Evolutionary conservation across 2,888 invertebrate species (phyloP).

Genomic region (Gymnoscelis rufifasciata): DNA sequence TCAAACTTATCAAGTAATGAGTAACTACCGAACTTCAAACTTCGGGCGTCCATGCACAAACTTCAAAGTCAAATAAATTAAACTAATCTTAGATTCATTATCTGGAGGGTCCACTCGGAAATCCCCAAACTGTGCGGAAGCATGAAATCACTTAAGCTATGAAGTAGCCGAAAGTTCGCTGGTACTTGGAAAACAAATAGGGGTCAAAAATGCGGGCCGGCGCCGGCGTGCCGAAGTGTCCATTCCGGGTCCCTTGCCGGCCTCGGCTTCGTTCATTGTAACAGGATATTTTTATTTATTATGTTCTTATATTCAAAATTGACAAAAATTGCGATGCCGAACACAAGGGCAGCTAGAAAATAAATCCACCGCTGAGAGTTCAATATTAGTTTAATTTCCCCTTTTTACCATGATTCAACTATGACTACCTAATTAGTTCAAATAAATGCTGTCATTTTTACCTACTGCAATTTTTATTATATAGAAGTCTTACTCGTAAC

Average conservation of each 20-base stretch:
- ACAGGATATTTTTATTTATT: conserved; percentile 6
- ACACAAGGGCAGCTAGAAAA: too few species aligned
- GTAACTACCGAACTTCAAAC: neutral
- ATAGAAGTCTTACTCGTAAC: too few species aligned
- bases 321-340: too few species aligned
- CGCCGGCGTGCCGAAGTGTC: conserved; percentile 34
- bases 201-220: conserved; percentile 32
- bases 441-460: too few species aligned
- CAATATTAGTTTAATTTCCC: too few species aligned
- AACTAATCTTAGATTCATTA: conserved; percentile 11
- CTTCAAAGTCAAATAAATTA: conserved; percentile 8
- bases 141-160: conserved; percentile 24
- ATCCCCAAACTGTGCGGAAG: conserved; percentile 21
- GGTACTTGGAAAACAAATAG: conserved; percentile 32
- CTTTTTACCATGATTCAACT: too few species aligned
- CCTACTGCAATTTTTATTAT: too few species aligned
- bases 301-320: too few species aligned
- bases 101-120: conserved; percentile 13
- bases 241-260: conserved; percentile 15
- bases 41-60: neutral
- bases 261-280: conserved; percentile 10
- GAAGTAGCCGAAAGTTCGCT: conserved; percentile 24
- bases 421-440: too few species aligned
- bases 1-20: neutral
- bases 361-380: too few species aligned